Percentiles rank a stretch among this genome's conserved stretches.
Conservation (phyloP, 2,888 invertebrate genomes). For the Nymphalis urticae region DNA sequence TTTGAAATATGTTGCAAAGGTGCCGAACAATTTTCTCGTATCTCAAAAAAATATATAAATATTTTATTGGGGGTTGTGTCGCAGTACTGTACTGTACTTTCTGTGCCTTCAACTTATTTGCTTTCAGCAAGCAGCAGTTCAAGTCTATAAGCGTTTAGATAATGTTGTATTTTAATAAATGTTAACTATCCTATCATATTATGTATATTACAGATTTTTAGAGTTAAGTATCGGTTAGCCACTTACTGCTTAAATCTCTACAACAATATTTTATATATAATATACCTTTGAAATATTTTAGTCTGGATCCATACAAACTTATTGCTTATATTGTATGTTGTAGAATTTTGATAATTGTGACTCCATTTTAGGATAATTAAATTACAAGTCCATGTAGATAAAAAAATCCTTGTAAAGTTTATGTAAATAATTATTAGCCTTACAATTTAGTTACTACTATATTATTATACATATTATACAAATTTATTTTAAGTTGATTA, state of each 20-base stretch:
- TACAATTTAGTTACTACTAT: constrained; percentile 51
- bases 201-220: constrained; percentile 38
- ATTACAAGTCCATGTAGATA: constrained; percentile 73
- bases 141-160: constrained; percentile 53
- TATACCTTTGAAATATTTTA: constrained; percentile 33
- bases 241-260: constrained; percentile 33
- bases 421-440: constrained; percentile 63
- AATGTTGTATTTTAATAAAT: constrained; percentile 49
- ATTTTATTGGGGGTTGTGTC: constrained; percentile 62
- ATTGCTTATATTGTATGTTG: constrained; percentile 34
- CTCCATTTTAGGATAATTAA: constrained; percentile 56
- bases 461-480: constrained; percentile 48
- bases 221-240: constrained; percentile 30
- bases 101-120: constrained; percentile 72
- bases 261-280: constrained; percentile 37
- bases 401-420: constrained; percentile 56
- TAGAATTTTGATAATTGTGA: constrained; percentile 48
- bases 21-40: constrained; percentile 45
- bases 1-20: constrained; percentile 34
- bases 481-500: constrained; percentile 48
- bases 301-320: constrained; percentile 24
- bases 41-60: constrained; percentile 41
- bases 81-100: constrained; percentile 62
- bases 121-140: constrained; percentile 56
- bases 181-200: constrained; percentile 40